phyloP scores from a whole-genome alignment of 1,140 invertebrate species.

The Diploscapter pachys region DNA sequence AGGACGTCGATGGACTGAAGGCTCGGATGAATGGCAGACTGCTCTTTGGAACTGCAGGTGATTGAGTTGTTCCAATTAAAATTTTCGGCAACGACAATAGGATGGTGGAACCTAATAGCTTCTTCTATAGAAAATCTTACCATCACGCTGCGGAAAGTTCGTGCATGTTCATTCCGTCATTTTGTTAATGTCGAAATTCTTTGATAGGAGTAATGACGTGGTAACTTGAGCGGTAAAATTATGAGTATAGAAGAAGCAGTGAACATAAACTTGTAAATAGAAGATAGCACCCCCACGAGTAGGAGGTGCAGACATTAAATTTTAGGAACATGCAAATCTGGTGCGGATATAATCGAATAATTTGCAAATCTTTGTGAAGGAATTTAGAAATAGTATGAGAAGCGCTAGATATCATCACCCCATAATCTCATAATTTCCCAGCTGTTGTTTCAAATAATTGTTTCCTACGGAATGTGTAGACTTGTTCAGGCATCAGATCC shows the following conservation, averaged over 20 bases:
- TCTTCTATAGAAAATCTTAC: neutral
- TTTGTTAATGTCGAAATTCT: too few species aligned
- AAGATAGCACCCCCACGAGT: neutral
- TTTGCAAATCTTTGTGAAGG: neutral
- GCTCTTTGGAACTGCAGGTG: slow-evolving; percentile 79
- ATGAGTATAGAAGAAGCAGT: too few species aligned
- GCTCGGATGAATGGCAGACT: slow-evolving; percentile 70
- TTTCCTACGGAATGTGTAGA: too few species aligned
- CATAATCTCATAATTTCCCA: too few species aligned
- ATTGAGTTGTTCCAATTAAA: slow-evolving; percentile 1
- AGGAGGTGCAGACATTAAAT: neutral
- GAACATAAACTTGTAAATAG: neutral
- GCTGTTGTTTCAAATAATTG: too few species aligned
- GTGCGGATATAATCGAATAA: neutral
- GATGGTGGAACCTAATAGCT: too few species aligned
- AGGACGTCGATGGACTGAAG: slow-evolving; percentile 64
- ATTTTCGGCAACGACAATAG: neutral
- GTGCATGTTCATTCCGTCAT: too few species aligned
- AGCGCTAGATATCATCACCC: too few species aligned
- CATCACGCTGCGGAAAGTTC: neutral
- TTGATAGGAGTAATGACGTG: slow-evolving; percentile 17
- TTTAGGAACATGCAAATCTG: neutral
- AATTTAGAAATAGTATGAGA: neutral
- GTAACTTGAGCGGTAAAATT: neutral
- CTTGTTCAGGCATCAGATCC: slow-evolving; percentile 71